These are phyloP conservation scores for Pseudochirops cupreus DNA, from an alignment of 2,797 vertebrate species.

Conservation along the genomic window DNA sequence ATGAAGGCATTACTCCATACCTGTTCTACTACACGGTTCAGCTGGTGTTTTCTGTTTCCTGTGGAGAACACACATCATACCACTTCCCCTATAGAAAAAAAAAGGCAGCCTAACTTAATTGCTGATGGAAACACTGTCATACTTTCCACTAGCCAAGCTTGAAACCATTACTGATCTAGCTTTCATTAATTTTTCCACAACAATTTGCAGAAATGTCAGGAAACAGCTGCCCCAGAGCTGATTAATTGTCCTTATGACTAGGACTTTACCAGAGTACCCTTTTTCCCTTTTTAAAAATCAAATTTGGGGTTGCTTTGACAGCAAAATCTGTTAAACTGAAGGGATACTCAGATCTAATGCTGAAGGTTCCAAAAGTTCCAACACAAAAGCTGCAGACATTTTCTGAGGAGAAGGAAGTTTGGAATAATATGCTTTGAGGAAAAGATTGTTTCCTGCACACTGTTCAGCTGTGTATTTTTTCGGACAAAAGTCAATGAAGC, in stretches of 20 bases:
- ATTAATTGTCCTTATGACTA: constrained; percentile 87
- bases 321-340: constrained; percentile 63
- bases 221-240: constrained; percentile 90
- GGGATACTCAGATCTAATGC: constrained; percentile 65
- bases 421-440: constrained; percentile 84
- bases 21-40: constrained; percentile 80
- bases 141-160: constrained; percentile 91
- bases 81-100: constrained; percentile 88
- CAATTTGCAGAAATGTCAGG: constrained; percentile 92
- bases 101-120: constrained; percentile 87
- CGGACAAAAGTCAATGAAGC: constrained; percentile 85
- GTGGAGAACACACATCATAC: constrained; percentile 86
- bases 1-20: constrained; percentile 74
- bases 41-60: constrained; percentile 87
- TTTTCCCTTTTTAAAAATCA: constrained; percentile 71
- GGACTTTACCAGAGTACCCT: constrained; percentile 73
- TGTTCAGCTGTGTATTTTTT: constrained; percentile 87
- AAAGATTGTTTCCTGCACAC: constrained; percentile 86
- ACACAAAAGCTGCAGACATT: constrained; percentile 64
- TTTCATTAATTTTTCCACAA: constrained; percentile 94
- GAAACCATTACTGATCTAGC: constrained; percentile 91
- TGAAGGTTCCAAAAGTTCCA: constrained; percentile 68
- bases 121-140: constrained; percentile 92
- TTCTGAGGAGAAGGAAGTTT: constrained; percentile 81
- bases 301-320: constrained; percentile 60